These are phyloP conservation scores for Onchidella celtica DNA, from an alignment of 2,888 invertebrate genomes.

Conservation along the genomic window DNA sequence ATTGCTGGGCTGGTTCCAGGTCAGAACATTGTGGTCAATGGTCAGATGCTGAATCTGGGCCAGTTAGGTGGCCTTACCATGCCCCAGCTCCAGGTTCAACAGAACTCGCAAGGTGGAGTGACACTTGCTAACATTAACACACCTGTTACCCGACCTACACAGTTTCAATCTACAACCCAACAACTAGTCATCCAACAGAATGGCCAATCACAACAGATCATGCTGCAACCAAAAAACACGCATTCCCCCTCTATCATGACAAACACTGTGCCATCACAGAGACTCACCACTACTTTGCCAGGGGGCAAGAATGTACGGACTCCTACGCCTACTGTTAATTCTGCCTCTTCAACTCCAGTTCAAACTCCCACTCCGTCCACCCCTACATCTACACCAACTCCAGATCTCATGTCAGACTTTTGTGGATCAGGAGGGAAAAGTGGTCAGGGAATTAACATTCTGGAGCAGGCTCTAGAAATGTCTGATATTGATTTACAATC, in stretches of 20 bases:
- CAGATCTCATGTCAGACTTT: constrained; percentile 40
- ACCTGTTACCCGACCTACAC: background rate
- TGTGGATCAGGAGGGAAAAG: constrained; percentile 8
- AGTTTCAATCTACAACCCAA: constrained; percentile 34
- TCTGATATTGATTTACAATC: constrained; percentile 46
- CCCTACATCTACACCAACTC: constrained; percentile 48
- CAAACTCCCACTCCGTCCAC: constrained; percentile 46
- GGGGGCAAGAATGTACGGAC: constrained; percentile 12
- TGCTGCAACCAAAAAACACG: constrained; percentile 29
- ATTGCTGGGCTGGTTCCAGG: constrained; percentile 42
- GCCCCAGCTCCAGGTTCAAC: constrained; percentile 36
- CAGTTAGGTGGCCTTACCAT: constrained; percentile 34
- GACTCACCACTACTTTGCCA: constrained; percentile 18
- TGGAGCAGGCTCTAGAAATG: constrained; percentile 46
- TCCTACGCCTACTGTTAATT: constrained; percentile 35
- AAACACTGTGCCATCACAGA: constrained; percentile 13
- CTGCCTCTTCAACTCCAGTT: constrained; percentile 44
- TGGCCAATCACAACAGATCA: constrained; percentile 29
- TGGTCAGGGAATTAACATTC: constrained; percentile 24
- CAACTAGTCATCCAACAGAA: constrained; percentile 33
- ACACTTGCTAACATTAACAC: constrained; percentile 29
- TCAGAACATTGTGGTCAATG: constrained; percentile 44
- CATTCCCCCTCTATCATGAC: constrained; percentile 31
- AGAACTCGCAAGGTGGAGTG: constrained; percentile 29
- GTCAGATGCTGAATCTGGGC: constrained; percentile 38